Evolutionary conservation across 1,140 invertebrate genomes (phyloP).

Genomic region (Calosoma granatense): DNA sequence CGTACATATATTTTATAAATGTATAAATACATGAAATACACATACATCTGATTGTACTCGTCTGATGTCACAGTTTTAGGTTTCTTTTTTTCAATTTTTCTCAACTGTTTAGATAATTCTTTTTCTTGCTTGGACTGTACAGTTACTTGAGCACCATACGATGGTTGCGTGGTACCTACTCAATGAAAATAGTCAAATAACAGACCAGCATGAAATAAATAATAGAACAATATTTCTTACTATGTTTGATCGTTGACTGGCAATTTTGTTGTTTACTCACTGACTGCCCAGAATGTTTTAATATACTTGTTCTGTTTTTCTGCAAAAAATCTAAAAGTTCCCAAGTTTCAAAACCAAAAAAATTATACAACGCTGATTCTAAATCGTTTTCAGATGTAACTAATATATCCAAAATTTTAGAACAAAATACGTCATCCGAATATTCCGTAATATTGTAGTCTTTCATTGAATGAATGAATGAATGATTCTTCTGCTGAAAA

Average conservation of each 20-base stretch:
- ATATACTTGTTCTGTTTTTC: neutral
- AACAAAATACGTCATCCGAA: neutral
- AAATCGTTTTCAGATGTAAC: neutral
- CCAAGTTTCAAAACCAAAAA: neutral
- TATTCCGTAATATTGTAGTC: neutral
- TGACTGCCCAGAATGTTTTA: neutral
- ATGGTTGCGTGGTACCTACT: neutral
- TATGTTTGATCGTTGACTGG: neutral
- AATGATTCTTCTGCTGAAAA: neutral
- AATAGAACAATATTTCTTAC: neutral
- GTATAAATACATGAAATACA: constrained; percentile 18
- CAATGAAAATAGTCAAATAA: neutral
- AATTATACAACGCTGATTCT: neutral
- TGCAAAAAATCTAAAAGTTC: neutral
- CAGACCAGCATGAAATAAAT: neutral
- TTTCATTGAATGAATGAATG: neutral
- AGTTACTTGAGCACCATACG: constrained; percentile 49
- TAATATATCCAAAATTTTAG: neutral
- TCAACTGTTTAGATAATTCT: constrained; percentile 63
- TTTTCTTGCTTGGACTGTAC: constrained; percentile 81
- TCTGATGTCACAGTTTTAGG: constrained; percentile 4
- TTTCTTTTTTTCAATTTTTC: constrained; percentile 79
- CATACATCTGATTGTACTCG: constrained; percentile 11
- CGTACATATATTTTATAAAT: constrained; percentile 18
- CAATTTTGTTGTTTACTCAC: neutral